Base-by-base conservation (phyloP, 64 coral and sea anemone genomes). In the Actinia tenebrosa region DNA sequence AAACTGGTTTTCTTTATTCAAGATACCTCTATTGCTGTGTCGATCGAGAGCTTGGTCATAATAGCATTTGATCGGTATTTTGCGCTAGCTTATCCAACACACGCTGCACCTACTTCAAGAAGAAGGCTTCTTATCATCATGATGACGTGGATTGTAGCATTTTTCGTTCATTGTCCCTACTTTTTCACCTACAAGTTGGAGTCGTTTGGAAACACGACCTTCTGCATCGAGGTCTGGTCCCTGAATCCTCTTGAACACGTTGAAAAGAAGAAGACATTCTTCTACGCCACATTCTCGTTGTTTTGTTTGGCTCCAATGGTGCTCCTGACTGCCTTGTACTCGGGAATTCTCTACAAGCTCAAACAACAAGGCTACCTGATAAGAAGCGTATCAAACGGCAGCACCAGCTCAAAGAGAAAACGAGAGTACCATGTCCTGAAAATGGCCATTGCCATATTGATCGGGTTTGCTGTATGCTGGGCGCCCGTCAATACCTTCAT, bases 391-490 rank as follows among this genome's bases (percentile, higher is more conserved):
- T 64, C 60, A 23, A 85, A 30, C n/a, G 54, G 60, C 17, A 59
- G 83, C 60, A 85, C 18, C 54, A 85, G 83, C 83, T 58, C 83
- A 5, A 59, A 64, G 26, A 22, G 60, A 85, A 59, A 56, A 11
- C 83, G 83, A n/a, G 83, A 85, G 42, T 64, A 85, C 83, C 53
- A 85, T 25, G 60, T 85, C 7, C 56, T 85, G 9, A 85, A 85
- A 85, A 85, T 85, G 83, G 83, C 83, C 23, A 85, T 85, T 37
- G 27, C 83, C 5, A 85, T 85, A 53, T 64, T 85, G 54, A 60
- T 61, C 16, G 83, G 54, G 42, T 85, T 85, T 63, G 56, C 83
- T 3, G 23, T 85, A 16, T 85, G 83, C 56, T 85, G 83, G 83
- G 83, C 56, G 16, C 83, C 83, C 9, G 44, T 85, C 55, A 85